Conservation (phyloP, 2,797 vertebrate genomes). For the Danio albolineatus region DNA sequence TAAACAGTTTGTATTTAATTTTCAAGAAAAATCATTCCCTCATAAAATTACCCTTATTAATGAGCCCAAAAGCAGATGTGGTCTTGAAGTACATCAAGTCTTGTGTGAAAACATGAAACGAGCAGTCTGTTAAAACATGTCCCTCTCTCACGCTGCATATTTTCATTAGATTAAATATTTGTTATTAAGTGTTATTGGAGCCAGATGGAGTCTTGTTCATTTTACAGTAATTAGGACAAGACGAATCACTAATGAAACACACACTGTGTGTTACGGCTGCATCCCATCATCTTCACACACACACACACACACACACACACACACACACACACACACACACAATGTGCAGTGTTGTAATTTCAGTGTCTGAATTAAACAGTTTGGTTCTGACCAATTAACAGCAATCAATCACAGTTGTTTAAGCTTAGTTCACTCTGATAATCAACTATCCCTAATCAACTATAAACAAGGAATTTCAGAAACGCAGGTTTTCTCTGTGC, state of each 20-base stretch:
- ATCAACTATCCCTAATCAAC: too few relatives aligned
- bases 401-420: too few relatives aligned
- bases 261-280: not conserved
- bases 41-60: constrained; percentile 14
- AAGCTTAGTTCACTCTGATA: too few relatives aligned
- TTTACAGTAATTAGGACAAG: constrained; percentile 72
- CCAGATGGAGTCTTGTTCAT: constrained; percentile 77
- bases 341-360: not conserved
- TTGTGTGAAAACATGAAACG: constrained; percentile 43
- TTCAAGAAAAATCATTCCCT: not conserved
- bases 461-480: not conserved
- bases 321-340: not conserved
- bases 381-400: not conserved
- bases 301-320: constrained; percentile 10
- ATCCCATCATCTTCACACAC: constrained; percentile 22
- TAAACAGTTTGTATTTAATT: not conserved
- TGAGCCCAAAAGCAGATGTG: constrained; percentile 36
- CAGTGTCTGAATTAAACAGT: not conserved
- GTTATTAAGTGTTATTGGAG: constrained; percentile 68
- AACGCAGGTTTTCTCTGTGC: not conserved
- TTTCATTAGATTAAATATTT: constrained; percentile 46
- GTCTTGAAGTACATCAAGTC: constrained; percentile 11
- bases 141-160: constrained; percentile 39
- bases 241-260: constrained; percentile 61
- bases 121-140: constrained; percentile 47